These are phyloP conservation scores for Atta texana DNA, from an alignment of 1,140 invertebrate species.

Conservation along the genomic window DNA sequence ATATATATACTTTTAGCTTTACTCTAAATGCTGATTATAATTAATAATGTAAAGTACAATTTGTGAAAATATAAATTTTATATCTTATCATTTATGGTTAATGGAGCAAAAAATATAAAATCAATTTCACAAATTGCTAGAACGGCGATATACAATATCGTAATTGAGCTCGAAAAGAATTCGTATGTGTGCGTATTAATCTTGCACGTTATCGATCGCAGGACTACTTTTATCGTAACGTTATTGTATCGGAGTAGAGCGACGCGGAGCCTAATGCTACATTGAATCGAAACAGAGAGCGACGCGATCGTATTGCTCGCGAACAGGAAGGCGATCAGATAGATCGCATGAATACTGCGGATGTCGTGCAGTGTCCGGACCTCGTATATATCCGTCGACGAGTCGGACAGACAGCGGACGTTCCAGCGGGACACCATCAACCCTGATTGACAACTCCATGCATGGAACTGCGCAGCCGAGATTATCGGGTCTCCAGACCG, in stretches of 20 bases:
- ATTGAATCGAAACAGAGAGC: slow-evolving; percentile 56
- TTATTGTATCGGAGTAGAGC: slow-evolving; percentile 59
- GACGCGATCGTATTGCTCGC: slow-evolving; percentile 62
- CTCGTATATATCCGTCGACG: slow-evolving; percentile 75
- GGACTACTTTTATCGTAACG: slow-evolving; percentile 42
- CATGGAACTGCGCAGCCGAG: slow-evolving; percentile 73
- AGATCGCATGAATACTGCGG: slow-evolving; percentile 77
- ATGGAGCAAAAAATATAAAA: not conserved
- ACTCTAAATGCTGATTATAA: not conserved
- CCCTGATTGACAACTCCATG: slow-evolving; percentile 76
- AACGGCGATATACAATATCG: not conserved
- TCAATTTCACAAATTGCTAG: slow-evolving; percentile 25
- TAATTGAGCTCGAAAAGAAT: slow-evolving; percentile 8
- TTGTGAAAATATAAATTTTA: not conserved
- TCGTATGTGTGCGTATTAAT: slow-evolving; percentile 31
- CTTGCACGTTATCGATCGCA: slow-evolving; percentile 43
- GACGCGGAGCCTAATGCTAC: slow-evolving; percentile 64
- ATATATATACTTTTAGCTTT: not conserved
- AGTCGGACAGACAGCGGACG: slow-evolving; percentile 73
- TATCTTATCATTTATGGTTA: not conserved
- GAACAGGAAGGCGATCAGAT: slow-evolving; percentile 76
- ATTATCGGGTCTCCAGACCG: slow-evolving; percentile 76
- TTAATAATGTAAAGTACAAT: not conserved
- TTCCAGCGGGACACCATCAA: slow-evolving; percentile 76
- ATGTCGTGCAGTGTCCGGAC: slow-evolving; percentile 74